phyloP scores from a whole-genome alignment of 2,113 vertebrate genomes.

The Bambusicola thoracicus region DNA sequence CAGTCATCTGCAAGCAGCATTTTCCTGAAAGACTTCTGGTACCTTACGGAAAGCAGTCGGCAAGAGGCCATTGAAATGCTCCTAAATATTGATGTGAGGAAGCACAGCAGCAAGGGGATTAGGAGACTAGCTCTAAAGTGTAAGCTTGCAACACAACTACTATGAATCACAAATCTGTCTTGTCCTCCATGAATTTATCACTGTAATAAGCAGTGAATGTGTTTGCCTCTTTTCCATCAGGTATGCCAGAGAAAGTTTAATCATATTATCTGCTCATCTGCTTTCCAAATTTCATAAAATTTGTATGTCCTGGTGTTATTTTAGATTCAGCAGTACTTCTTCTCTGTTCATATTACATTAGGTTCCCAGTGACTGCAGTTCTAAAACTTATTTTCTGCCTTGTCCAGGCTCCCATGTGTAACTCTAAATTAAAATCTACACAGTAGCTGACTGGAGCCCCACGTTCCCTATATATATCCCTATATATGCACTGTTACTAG shows the following conservation, averaged over 20 bases:
- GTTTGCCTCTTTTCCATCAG: neutral
- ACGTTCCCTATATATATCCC: too few species aligned
- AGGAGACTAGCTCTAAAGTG: neutral
- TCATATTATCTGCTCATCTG: neutral
- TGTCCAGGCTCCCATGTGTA: neutral
- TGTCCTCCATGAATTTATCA: neutral
- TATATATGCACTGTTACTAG: neutral
- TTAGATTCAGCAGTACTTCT: neutral
- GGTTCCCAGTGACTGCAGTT: neutral
- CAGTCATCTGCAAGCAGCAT: fast-evolving
- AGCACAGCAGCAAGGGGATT: neutral
- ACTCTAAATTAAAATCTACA: neutral
- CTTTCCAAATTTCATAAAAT: neutral
- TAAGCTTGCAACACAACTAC: neutral
- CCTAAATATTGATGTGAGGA: conserved; percentile 1
- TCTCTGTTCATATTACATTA: neutral
- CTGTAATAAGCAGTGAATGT: neutral
- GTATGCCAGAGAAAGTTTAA: neutral
- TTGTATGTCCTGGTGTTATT: neutral
- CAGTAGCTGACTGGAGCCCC: neutral
- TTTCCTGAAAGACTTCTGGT: neutral
- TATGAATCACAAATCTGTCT: conserved; percentile 17
- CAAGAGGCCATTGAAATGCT: neutral
- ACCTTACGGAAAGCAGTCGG: neutral
- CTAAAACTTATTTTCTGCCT: neutral